Evolutionary conservation across 2,113 vertebrate genomes (phyloP), one percentile per base, ranked within the genome.

Genomic region (Chloropsis hardwickii): DNA sequence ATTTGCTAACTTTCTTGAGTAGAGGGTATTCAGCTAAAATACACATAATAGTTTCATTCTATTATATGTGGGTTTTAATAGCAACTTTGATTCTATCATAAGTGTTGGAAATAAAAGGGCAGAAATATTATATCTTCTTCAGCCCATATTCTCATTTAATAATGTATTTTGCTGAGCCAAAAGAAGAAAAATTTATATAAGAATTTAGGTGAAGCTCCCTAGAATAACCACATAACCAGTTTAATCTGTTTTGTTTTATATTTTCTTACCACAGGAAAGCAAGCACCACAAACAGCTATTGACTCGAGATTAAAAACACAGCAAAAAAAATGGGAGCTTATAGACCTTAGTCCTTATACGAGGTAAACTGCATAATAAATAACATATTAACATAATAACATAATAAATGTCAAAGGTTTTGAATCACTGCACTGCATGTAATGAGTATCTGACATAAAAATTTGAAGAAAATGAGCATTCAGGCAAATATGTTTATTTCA

Each of bases 341-440:
- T 97, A 56, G 97, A 98, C 53, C 47, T 98, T 44, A 96, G 48
- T 79, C 96, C 96, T 50, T 98, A 98, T 67, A 33, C 93, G 29
- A 96, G 97, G 98, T 98, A 97, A 98, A 87, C 31, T 93, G 50
- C 25, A 31, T 35, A n/a, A n/a, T n/a, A n/a, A n/a, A n/a, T n/a
- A n/a, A n/a, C n/a, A n/a, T n/a, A n/a, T n/a, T n/a, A n/a, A n/a
- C n/a, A n/a, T n/a, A n/a, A n/a, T 88, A 77, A 65, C 10, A 28
- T 25, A 67, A 65, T 20, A 39, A 31, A 48, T 25, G 12, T 42
- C 42, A 77, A 70, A 92, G 33, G 19, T 19, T 4, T 37, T 57
- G 54, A 83, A 84, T 62, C 40, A 45, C n/a, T 69, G 29, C 33
- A 27, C 48, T 56, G 12, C 22, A 14, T n/a, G 27, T 73, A 48